Conservation (phyloP, 2,888 invertebrate genomes). For the Hyppa rectilinea region DNA sequence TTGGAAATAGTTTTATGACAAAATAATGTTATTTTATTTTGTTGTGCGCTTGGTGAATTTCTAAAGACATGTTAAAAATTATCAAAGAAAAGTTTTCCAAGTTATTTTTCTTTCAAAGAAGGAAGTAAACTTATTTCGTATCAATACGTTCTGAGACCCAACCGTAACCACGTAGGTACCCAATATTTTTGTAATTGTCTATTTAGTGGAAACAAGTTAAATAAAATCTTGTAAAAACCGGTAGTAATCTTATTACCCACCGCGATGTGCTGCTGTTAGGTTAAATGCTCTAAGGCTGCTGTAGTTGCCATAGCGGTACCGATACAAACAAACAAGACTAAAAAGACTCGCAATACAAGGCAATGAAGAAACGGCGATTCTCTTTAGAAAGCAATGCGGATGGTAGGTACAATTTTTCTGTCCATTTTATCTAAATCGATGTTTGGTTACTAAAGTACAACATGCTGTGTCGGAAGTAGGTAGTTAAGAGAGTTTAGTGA, state of each 20-base stretch:
- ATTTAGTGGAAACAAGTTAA: too few relatives aligned
- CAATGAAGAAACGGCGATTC: constrained; percentile 61
- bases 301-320: constrained; percentile 63
- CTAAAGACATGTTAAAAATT: background rate
- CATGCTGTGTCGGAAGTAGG: background rate
- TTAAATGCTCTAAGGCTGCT: too few relatives aligned
- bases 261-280: too few relatives aligned
- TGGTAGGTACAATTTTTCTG: constrained; percentile 40
- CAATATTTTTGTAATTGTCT: background rate
- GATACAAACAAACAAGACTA: constrained; percentile 50
- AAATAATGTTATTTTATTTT: background rate
- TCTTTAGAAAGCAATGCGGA: constrained; percentile 58
- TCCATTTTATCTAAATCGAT: background rate
- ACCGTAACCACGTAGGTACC: background rate
- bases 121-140: background rate
- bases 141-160: background rate
- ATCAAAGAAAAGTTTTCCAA: background rate
- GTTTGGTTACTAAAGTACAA: background rate
- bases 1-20: background rate
- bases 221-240: background rate
- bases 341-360: background rate
- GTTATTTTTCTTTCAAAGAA: background rate
- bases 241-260: too few relatives aligned
- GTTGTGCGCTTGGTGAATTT: background rate
- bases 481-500: background rate